Evolutionary conservation across 2,888 invertebrate genomes (phyloP), one percentile per base, ranked within the genome.

Genomic region (Psylliodes chrysocephalus): DNA sequence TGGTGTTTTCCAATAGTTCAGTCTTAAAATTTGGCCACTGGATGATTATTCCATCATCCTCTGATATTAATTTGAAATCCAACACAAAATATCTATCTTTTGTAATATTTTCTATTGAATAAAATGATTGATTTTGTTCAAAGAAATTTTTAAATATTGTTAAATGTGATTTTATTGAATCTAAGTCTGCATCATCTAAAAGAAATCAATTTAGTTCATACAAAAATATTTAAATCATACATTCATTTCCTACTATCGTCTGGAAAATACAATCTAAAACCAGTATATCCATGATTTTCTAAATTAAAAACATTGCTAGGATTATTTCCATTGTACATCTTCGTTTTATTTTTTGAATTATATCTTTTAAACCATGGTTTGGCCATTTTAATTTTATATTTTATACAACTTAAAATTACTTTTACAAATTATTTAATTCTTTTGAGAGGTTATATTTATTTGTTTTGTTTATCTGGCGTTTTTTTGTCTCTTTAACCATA

Each of bases 251-350:
- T 60, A 72, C 76, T 59, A 73, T 80, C 88, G 85, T 87, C 84
- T 33, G 90, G 87, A 79, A 94, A 92, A 82, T 95, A 95, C 6
- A 92, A 82, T 69, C 89, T 88, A 92, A 94, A 94, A 15, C 90
- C 88, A 70, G 87, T 85, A 79, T 63, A 68, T 28, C 66, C 68
- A 56, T 63, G 63, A 60, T 62, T 61, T 53, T 66, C 66, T 42
- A 66, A 40, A 38, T 68, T 61, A 18, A 60, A 55, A 40, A 70
- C 52, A 12, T 14, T 54, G 61, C 63, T 63, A 2, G 60, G 49
- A 46, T 62, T 49, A 19, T 44, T 54, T 30, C 63, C 60, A 6
- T 62, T 55, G 17, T 60, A 51, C 44, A 35, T 49, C 25, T 28
- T 49, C 14, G 28, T 54, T 8, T 22, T 64, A 44, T 30, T 52